Evolutionary conservation across 2,888 invertebrate genomes (phyloP), one percentile per base, ranked within the genome.

Genomic region (Cantharis rustica): DNA sequence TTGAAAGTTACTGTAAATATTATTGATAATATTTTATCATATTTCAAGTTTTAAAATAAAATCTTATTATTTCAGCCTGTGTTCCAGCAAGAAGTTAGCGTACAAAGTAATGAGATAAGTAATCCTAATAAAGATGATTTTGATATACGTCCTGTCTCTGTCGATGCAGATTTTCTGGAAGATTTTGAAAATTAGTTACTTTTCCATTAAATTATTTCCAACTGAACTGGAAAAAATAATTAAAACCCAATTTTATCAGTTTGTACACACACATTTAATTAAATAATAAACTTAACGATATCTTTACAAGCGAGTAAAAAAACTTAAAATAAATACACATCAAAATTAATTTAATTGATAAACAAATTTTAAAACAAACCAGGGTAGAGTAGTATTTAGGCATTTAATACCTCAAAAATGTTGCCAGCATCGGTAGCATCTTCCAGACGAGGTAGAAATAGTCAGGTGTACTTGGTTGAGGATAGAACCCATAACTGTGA

Each of bases 41-140:
- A 63, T 10, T 17, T 63, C 63, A 63, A 16, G 13, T 17, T 17
- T 23, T 64, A 64, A 10, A 20, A 16, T 64, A 64, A 10, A 20
- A 16, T 13, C 20, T 20, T n/a, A 16, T 66, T 66, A 71, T 75
- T 79, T n/a, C 71, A 81, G 81, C 75, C 75, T 26, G 77, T 81
- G 10, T 80, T 79, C 31, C 69, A 79, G 47, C 82, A 82, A 74
- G 71, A 31, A 27, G 73, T 81, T 10, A 79, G 72, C 63, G 79
- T 82, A 64, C 70, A 80, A 73, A 82, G 82, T 47, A 79, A 82
- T 70, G 68, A 79, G 13, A 77, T 82, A 69, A 63, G 73, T 64
- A 76, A 79, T 9, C 78, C 76, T 26, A 77, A 79, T 68, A 73
- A 77, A 61, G 71, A 78, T 66, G 16, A 78, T 3, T 68, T 16